Conservation (phyloP, 2,888 invertebrate species). For the Muscina levida region DNA sequence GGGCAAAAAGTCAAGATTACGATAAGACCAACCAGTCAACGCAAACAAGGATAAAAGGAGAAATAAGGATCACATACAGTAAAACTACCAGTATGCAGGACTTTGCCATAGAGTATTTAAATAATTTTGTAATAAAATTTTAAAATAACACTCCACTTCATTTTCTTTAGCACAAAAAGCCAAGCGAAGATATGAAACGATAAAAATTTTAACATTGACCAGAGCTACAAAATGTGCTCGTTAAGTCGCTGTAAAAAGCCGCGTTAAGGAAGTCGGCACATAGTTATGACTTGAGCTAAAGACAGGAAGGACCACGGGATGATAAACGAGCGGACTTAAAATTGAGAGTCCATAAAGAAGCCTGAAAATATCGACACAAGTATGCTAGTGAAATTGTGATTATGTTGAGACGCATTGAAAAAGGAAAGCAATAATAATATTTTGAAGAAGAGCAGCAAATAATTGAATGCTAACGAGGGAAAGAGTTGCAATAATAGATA, state of each 20-base stretch:
- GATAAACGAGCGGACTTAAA: slow-evolving; percentile 24
- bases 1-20: background rate
- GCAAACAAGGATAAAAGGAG: background rate
- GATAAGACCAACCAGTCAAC: background rate
- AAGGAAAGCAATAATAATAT: slow-evolving; percentile 1
- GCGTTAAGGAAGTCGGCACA: background rate
- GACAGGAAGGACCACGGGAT: too few relatives aligned
- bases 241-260: background rate
- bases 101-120: slow-evolving; percentile 41
- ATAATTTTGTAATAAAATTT: slow-evolving; percentile 55
- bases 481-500: slow-evolving; percentile 71
- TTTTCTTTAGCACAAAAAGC: background rate
- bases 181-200: background rate
- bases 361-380: background rate
- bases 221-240: background rate
- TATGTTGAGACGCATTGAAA: slow-evolving; percentile 8
- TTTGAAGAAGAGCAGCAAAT: background rate
- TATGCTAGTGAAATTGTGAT: background rate
- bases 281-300: too few relatives aligned
- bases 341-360: slow-evolving; percentile 38
- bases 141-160: slow-evolving; percentile 25
- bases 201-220: slow-evolving; percentile 18
- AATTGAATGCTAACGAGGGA: slow-evolving; percentile 63
- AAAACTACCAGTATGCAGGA: background rate
- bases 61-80: too few relatives aligned